Percentiles rank a stretch among this genome's conserved stretches.
phyloP scores from a whole-genome alignment of 2,888 invertebrate species.

The Chloroclystis v-ata region DNA sequence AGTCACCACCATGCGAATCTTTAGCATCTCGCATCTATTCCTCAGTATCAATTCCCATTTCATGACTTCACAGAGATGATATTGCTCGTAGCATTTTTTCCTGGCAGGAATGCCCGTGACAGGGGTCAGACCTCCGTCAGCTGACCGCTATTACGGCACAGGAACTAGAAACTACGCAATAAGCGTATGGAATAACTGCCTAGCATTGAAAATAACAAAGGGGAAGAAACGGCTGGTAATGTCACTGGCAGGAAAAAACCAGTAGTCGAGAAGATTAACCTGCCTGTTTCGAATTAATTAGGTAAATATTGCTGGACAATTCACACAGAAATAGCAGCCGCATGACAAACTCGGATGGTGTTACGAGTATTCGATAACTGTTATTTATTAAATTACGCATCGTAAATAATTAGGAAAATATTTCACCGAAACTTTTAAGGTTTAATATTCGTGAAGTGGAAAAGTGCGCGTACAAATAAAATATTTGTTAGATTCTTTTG shows the following conservation, averaged over 20 bases:
- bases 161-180: conserved; percentile 23
- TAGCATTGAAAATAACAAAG: not conserved
- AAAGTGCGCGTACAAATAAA: no score
- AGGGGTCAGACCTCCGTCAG: conserved; percentile 44
- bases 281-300: no score
- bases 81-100: conserved; percentile 37
- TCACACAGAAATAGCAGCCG: no score
- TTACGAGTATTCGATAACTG: no score
- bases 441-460: no score
- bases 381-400: no score
- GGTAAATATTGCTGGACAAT: no score
- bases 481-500: not conserved
- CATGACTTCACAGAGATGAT: conserved; percentile 17
- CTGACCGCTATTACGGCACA: conserved; percentile 23
- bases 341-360: no score
- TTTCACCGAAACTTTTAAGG: no score
- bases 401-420: no score
- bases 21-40: not conserved
- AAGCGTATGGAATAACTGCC: not conserved
- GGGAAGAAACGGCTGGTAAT: not conserved
- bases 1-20: not conserved
- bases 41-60: conserved; percentile 10
- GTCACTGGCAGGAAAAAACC: no score
- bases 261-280: no score
- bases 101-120: conserved; percentile 36